Evolutionary conservation across 2,888 invertebrate species (phyloP), one percentile per base, ranked within the genome.

Genomic region (Hyppa rectilinea): DNA sequence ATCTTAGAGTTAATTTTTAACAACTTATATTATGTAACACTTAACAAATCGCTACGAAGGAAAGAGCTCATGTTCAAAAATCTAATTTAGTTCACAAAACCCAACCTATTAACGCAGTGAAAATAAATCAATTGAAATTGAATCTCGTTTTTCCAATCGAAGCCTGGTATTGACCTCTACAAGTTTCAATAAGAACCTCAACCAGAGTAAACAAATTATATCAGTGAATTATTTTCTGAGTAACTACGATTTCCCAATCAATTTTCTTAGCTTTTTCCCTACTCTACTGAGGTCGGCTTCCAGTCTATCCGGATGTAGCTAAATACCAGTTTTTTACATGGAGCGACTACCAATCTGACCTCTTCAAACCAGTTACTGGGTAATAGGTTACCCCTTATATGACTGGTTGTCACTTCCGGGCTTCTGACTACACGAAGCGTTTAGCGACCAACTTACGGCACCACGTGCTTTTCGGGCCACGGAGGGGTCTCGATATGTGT

Each of bases 51-150:
- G 0, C n/a, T 2, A 14, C 26, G 2, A 50, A 52, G 50, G 23
- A 69, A 60, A 43, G 26, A 38, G n/a, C 26, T 52, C 14, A n/a
- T 38, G 12, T 70, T 29, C 14, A 2, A 5, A 64, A 77, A 67
- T 47, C 52, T 67, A 61, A 72, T 76, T 77, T 72, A 61, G 59
- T 71, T n/a, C 3, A 45, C 67, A 72, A 68, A 56, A 56, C 50
- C 38, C 17, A 43, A 64, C 50, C 47, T 36, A 71, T 52, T 63
- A 71, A 52, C 10, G 20, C 14, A 26, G 58, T 36, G 17, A 65
- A 73, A 73, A 53, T 68, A 50, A 78, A 65, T 62, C 58, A 65
- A 65, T 59, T 23, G 49, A 62, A 53, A 73, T 55, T 43, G 45
- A 68, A 61, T 49, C 52, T 43, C 53, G 47, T 68, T 77, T 78